Base-by-base conservation (phyloP, 2,888 invertebrate genomes). In the Kuschelorhynchus macadamiae region DNA sequence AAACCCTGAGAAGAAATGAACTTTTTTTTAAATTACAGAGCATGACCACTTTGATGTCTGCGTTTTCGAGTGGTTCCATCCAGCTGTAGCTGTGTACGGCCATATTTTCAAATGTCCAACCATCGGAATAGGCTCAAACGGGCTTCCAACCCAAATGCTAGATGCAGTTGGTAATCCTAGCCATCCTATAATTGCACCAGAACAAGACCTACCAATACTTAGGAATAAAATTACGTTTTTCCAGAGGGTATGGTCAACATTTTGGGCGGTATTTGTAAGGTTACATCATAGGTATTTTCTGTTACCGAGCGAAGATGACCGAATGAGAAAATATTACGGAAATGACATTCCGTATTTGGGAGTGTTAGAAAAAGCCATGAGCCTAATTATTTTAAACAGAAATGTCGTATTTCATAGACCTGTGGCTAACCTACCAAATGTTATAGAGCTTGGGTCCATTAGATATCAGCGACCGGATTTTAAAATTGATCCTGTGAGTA, bases 101-200 rank as follows among this genome's bases (percentile, higher is more conserved):
- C 73, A 78, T 46, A 72, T 77, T 36, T 80, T 79, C 55, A 74
- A 78, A 0, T 77, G 76, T 57, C 80, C 81, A 0, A 63, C 78
- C 11, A 75, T 81, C 16, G 80, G 78, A 1, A 71, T 81, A 2
- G 66, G 74, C 5, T 78, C 80, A 2, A 57, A 78, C 42, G 70
- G 72, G 1, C 56, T 67, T 1, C 70, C 70, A 8, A 25, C 65
- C n/a, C 61, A 66, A 16, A 61, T 70, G 16, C 55, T 72, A 9
- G 74, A 74, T 41, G 55, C 73, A 1, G 59, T 73, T 9, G 74
- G 74, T 12, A 74, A 74, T 33, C 72, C 72, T 7, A 57, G 65
- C 14, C 72, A 75, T 41, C 75, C 75, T 0, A 32, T 74, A n/a
- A 17, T 52, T 8, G 62, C 72, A 1, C 75, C 75, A 12, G 72